A percentile compares a stretch with the other conserved stretches of the same genome.
These are phyloP conservation scores for Mamestra brassicae DNA, from an alignment of 2,888 invertebrate genomes.

Conservation along the genomic window DNA sequence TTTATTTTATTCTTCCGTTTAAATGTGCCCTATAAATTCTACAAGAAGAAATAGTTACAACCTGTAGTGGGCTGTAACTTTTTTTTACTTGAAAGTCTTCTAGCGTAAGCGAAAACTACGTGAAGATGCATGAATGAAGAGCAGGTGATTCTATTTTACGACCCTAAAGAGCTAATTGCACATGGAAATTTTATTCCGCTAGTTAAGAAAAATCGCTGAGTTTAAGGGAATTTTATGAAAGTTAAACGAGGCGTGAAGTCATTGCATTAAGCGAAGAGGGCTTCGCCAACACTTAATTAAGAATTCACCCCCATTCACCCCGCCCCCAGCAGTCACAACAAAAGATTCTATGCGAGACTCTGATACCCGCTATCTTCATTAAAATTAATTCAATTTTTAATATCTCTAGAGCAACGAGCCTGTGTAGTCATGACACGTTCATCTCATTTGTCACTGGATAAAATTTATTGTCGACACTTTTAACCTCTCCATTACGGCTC, in stretches of 20 bases:
- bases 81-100: constrained; percentile 4
- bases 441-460: constrained; percentile 74
- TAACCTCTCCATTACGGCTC: constrained; percentile 58
- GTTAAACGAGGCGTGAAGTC: constrained; percentile 90
- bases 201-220: constrained; percentile 88
- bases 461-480: constrained; percentile 70
- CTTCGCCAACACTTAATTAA: constrained; percentile 90
- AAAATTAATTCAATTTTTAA: constrained; percentile 87
- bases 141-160: constrained; percentile 37
- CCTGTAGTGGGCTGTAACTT: too few relatives aligned
- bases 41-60: background rate
- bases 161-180: constrained; percentile 62
- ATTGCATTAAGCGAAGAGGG: constrained; percentile 89
- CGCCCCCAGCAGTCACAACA: constrained; percentile 84
- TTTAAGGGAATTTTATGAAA: constrained; percentile 89
- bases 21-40: background rate
- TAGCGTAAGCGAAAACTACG: constrained; percentile 19
- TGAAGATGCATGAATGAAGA: constrained; percentile 26
- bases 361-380: constrained; percentile 83
- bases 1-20: background rate
- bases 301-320: constrained; percentile 83
- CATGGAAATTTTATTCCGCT: constrained; percentile 81
- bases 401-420: constrained; percentile 69
- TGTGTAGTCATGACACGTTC: constrained; percentile 74
- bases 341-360: constrained; percentile 80